Base-by-base conservation (phyloP, 2,113 vertebrate genomes). In the Mustelus asterias region DNA sequence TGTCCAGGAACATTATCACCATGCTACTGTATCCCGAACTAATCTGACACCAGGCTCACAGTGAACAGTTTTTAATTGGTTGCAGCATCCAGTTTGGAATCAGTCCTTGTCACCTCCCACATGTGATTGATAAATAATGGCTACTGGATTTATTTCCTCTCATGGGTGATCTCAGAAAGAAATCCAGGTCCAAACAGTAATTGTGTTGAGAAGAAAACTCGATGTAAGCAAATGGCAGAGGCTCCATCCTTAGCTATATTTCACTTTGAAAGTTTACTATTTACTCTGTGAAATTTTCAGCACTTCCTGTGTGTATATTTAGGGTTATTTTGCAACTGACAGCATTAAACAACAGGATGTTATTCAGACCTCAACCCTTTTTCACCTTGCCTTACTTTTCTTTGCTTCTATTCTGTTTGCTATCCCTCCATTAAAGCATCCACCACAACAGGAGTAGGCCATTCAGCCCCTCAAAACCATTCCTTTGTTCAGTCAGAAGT, bases 251-350 rank as follows among this genome's bases (percentile, higher is more conserved):
- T 70, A 33, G 67, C 93, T 41, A 48, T 67, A 94, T 70, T 95
- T 95, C 93, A 95, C 93, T 48, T 48, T 95, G 67, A 76, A 95
- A 76, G 24, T 33, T 95, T 44, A 70, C 67, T 69, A 70, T 26
- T 70, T 16, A 18, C 29, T 14, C 41, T 26, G 44, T 72, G 54
- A 95, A 41, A 69, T 72, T 72, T 72, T 76, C 65, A 72, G 26
- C 18, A 95, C n/a, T 72, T 72, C 41, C 94, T 95, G 69, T 54
- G 69, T 70, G 94, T 95, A 95, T 95, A 72, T 95, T 95, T 76
- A 95, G 69, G 48, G 67, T 72, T 33, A 95, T 48, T 70, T 41
- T 93, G 60, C 18, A 72, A 72, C 67, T 95, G 69, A 54, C 41
- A 48, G 60, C 33, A 37, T 93, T 93, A 93, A 93, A 93, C 29